These are phyloP conservation scores for Bostrychus sinensis DNA, from an alignment of 2,113 vertebrate genomes.

Conservation along the genomic window DNA sequence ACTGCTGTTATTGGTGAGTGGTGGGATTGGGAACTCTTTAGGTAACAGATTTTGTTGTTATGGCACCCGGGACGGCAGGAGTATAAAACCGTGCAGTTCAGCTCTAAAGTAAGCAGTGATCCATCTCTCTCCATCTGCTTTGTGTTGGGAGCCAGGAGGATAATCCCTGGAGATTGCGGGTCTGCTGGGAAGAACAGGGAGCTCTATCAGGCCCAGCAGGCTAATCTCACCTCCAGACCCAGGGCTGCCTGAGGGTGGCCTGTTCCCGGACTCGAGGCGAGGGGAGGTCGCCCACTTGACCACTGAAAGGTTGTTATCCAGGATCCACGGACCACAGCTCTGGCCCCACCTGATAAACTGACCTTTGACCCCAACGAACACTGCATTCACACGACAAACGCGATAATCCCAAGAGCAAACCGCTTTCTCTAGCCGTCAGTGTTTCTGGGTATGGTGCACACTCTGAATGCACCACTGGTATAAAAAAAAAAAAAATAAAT, in stretches of 20 bases:
- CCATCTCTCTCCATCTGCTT: conserved; percentile 41
- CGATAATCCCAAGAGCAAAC: conserved; percentile 53
- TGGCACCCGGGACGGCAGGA: neutral
- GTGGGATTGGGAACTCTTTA: no score
- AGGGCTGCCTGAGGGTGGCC: conserved; percentile 42
- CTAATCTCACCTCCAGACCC: conserved; percentile 64
- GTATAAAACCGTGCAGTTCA: conserved; percentile 6
- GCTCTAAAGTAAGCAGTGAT: conserved; percentile 22
- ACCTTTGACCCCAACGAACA: conserved; percentile 47
- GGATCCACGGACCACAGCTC: conserved; percentile 36
- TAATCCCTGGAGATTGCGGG: conserved; percentile 51
- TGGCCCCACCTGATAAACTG: conserved; percentile 59
- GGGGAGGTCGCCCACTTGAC: conserved; percentile 54
- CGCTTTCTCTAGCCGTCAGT: conserved; percentile 22
- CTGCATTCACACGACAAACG: conserved; percentile 25
- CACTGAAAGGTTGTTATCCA: conserved; percentile 52
- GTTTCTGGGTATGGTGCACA: no score
- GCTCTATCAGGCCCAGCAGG: conserved; percentile 64
- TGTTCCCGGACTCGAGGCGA: conserved; percentile 33
- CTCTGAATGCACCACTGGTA: no score
- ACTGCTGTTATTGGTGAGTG: no score
- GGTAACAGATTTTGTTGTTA: neutral
- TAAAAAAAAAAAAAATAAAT: no score
- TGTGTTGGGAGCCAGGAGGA: conserved; percentile 29
- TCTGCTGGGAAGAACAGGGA: conserved; percentile 44